Conservation (phyloP, 2,888 invertebrate species). For the Epinotia demarniana region DNA sequence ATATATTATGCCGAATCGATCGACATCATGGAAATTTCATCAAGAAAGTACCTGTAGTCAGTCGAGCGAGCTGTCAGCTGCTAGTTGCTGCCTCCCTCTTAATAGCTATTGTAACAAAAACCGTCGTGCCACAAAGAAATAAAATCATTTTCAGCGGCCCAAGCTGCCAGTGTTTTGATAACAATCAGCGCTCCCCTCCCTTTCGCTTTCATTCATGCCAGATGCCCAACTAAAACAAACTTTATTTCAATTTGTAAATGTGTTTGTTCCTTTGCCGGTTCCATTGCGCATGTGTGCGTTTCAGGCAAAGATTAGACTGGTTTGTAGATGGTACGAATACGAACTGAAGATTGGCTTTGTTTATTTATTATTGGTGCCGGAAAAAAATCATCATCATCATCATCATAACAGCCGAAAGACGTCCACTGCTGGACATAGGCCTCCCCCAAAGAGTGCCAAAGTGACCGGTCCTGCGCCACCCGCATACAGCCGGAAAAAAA, state of each 20-base stretch:
- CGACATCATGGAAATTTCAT: no score
- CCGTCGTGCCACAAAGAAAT: slow-evolving; percentile 2
- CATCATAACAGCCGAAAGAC: no score
- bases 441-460: no score
- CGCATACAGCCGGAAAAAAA: no score
- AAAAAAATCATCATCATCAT: no score
- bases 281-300: slow-evolving; percentile 76
- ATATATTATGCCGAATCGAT: no score
- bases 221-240: slow-evolving; percentile 83
- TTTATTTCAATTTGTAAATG: slow-evolving; percentile 81
- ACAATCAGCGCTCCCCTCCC: slow-evolving; percentile 66
- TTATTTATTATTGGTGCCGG: neutral
- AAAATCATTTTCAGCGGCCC: slow-evolving; percentile 34
- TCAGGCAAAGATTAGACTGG: slow-evolving; percentile 60
- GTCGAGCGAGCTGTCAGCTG: no score
- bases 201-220: slow-evolving; percentile 82
- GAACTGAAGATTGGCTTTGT: neutral
- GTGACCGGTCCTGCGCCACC: no score
- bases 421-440: no score
- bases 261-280: slow-evolving; percentile 67
- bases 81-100: no score
- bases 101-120: slow-evolving; percentile 3
- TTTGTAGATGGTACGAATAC: slow-evolving; percentile 15
- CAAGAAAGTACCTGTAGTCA: no score
- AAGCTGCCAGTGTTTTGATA: slow-evolving; percentile 67